These are phyloP conservation scores for Heliconius himera DNA, from an alignment of 1,140 invertebrate species.

Conservation along the genomic window DNA sequence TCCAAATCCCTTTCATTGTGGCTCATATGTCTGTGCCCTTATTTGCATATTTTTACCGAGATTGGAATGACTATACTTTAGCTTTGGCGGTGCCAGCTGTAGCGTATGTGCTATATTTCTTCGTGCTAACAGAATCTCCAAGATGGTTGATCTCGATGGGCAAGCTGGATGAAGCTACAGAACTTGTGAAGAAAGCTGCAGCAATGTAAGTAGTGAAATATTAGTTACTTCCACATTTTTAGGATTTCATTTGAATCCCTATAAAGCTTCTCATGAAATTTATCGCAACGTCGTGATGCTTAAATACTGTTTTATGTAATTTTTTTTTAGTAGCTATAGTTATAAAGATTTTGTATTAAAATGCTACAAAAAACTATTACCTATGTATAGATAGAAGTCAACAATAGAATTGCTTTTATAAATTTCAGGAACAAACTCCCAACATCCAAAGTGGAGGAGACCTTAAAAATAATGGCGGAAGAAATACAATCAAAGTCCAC, in stretches of 20 bases:
- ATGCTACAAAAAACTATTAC: no score
- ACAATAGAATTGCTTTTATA: no score
- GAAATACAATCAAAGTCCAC: slow-evolving; percentile 50
- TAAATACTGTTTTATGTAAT: no score
- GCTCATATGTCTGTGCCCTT: slow-evolving; percentile 82
- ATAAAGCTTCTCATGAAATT: not conserved
- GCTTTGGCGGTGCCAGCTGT: slow-evolving; percentile 81
- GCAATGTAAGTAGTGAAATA: slow-evolving; percentile 55
- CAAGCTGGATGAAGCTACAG: slow-evolving; percentile 74
- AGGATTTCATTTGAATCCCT: no score
- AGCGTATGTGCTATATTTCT: slow-evolving; percentile 76
- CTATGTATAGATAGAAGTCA: no score
- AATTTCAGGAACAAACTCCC: slow-evolving; percentile 81
- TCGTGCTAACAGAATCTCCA: slow-evolving; percentile 82
- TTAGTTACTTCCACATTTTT: not conserved
- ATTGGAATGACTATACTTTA: slow-evolving; percentile 83
- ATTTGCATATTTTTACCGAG: slow-evolving; percentile 83
- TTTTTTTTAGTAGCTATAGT: no score
- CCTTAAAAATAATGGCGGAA: slow-evolving; percentile 56
- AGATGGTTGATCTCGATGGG: slow-evolving; percentile 82
- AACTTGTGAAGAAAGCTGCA: slow-evolving; percentile 79
- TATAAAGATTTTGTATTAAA: no score
- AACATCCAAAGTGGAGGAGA: slow-evolving; percentile 77
- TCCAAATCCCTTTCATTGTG: slow-evolving; percentile 79
- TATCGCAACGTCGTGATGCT: not conserved